A percentile compares a stretch with the other conserved stretches of the same genome.
Evolutionary conservation across 2,113 vertebrate species (phyloP).

Genomic region (Oreochromis tanganicae): DNA sequence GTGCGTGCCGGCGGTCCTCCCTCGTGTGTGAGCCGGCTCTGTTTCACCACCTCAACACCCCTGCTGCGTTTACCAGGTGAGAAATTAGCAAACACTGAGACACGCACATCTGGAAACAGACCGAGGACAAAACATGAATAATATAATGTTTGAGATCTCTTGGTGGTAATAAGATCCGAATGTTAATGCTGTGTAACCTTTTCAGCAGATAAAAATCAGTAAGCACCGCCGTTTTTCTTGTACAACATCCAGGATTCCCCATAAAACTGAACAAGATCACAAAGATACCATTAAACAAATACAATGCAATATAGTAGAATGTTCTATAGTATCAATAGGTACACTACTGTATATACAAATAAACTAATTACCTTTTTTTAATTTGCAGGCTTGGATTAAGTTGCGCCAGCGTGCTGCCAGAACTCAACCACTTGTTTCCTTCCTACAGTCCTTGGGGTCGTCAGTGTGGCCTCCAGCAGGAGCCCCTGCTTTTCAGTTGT

Average conservation of each 20-base stretch:
- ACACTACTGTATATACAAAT: background rate
- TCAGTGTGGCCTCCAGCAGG: slow-evolving; percentile 62
- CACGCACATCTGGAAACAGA: background rate
- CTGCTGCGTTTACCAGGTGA: slow-evolving; percentile 57
- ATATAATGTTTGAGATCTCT: background rate
- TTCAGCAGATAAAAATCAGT: background rate
- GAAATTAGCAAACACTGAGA: background rate
- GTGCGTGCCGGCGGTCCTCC: slow-evolving; percentile 50
- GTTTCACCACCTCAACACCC: slow-evolving; percentile 66
- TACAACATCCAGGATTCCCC: background rate
- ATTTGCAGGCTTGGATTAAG: slow-evolving; percentile 49
- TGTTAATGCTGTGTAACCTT: background rate
- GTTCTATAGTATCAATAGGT: background rate
- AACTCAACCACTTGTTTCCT: slow-evolving; percentile 65
- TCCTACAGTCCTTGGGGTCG: slow-evolving; percentile 69
- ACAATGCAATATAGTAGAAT: background rate
- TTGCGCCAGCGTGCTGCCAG: slow-evolving; percentile 44
- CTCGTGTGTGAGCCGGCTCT: slow-evolving; percentile 64
- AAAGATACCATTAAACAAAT: background rate
- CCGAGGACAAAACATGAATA: background rate
- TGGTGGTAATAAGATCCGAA: background rate
- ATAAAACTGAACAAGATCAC: background rate
- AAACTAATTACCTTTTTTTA: background rate
- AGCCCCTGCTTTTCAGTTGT: slow-evolving; percentile 68
- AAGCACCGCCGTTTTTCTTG: background rate